These are phyloP conservation scores for Stichodactyla helianthus DNA, from an alignment of 64 coral and sea anemone species.

Conservation along the genomic window DNA sequence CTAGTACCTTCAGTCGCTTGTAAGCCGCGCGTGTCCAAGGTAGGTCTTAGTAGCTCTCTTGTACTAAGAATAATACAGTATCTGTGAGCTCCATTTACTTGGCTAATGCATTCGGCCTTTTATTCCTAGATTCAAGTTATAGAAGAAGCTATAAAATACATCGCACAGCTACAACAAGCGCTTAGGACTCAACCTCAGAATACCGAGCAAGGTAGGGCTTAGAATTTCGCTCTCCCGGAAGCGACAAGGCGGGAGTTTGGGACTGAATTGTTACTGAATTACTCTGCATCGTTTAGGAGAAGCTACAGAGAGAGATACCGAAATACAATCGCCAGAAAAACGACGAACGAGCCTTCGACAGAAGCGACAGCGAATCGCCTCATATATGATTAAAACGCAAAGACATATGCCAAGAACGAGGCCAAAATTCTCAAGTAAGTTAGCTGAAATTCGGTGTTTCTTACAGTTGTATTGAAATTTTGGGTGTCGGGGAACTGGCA, in stretches of 20 bases:
- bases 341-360: conserved; percentile 53
- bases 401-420: conserved; percentile 67
- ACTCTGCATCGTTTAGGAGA: conserved; percentile 50
- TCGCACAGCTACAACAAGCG: conserved; percentile 82
- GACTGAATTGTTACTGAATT: conserved; percentile 65
- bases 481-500: neutral
- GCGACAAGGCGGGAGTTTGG: conserved; percentile 66
- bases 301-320: conserved; percentile 11
- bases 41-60: conserved; percentile 7
- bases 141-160: conserved; percentile 99
- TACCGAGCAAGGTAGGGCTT: conserved; percentile 52
- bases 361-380: conserved; percentile 85
- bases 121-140: conserved; percentile 85
- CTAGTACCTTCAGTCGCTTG: conserved; percentile 77
- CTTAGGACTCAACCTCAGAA: conserved; percentile 50
- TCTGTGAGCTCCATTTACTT: neutral
- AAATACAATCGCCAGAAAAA: conserved; percentile 33
- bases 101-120: neutral
- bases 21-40: conserved; percentile 79
- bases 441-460: conserved; percentile 63
- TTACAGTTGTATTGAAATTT: conserved; percentile 22
- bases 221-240: conserved; percentile 65
- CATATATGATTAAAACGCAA: conserved; percentile 99
- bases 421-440: conserved; percentile 94
- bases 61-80: neutral